Conservation (phyloP, 1,140 invertebrate genomes). For the Melanaphis sacchari region DNA sequence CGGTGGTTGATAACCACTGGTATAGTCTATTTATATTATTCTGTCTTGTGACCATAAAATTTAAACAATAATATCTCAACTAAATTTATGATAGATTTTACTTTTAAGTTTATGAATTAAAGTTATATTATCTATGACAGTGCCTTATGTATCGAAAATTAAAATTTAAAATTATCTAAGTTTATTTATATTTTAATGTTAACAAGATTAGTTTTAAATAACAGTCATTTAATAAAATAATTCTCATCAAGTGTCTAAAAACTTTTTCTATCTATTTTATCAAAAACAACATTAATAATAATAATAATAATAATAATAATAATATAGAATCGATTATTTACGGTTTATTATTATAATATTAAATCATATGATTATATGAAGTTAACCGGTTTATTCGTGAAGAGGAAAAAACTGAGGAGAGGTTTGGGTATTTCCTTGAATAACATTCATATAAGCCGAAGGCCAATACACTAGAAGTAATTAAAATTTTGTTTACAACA, state of each 20-base stretch:
- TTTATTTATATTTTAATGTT: neutral
- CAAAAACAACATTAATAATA: too few relatives aligned
- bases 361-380: neutral
- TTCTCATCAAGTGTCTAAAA: neutral
- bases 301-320: neutral
- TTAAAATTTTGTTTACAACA: neutral
- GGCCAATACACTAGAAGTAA: neutral
- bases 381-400: neutral
- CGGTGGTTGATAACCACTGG: too few relatives aligned
- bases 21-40: neutral
- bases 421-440: constrained; percentile 25
- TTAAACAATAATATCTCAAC: neutral
- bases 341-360: neutral
- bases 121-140: too few relatives aligned
- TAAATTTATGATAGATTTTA: neutral
- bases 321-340: neutral
- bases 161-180: neutral
- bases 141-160: neutral
- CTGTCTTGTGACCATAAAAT: neutral
- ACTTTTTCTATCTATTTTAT: neutral
- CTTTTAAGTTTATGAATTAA: too few relatives aligned
- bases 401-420: neutral
- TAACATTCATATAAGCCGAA: neutral
- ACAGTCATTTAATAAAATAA: neutral
- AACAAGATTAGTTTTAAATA: neutral